Percentiles rank a stretch among this genome's conserved stretches.
Conservation (phyloP, 2,113 vertebrate species). For the Nerophis ophidion region DNA sequence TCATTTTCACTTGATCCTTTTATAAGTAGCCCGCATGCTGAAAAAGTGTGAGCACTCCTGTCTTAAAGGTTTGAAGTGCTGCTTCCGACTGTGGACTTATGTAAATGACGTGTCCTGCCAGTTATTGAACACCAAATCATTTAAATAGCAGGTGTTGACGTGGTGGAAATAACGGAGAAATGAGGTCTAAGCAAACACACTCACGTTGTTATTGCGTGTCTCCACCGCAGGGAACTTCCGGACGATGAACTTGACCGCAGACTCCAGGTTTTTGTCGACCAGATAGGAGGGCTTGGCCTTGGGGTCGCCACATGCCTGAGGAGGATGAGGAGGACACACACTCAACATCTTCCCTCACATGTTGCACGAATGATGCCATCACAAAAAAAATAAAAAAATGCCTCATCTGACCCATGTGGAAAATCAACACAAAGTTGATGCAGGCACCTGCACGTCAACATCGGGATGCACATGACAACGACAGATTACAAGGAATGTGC, state of each 20-base stretch:
- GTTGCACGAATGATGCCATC: conserved; percentile 29
- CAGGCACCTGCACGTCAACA: conserved; percentile 4
- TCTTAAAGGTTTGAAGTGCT: too few species aligned
- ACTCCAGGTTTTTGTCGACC: conserved; percentile 97
- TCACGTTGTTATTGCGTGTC: conserved; percentile 97
- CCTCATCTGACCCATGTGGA: conserved; percentile 16
- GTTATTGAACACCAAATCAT: not conserved
- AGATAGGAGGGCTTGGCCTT: conserved; percentile 98
- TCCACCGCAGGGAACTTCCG: conserved; percentile 97
- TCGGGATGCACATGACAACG: conserved; percentile 11
- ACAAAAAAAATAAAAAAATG: not conserved
- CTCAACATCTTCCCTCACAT: conserved; percentile 3
- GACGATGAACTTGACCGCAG: conserved; percentile 98
- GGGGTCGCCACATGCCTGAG: conserved; percentile 90
- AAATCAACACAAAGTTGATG: conserved; percentile 21
- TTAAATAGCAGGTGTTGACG: too few species aligned
- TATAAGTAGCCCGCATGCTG: too few species aligned
- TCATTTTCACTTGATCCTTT: too few species aligned
- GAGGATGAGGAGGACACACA: conserved; percentile 10
- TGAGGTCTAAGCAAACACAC: conserved; percentile 47
- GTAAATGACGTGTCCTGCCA: not conserved
- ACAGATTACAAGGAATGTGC: not conserved
- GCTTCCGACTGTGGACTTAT: not conserved
- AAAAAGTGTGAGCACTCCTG: too few species aligned
- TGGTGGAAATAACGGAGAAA: not conserved